These are phyloP conservation scores for Pantherophis alleghaniensis DNA, from an alignment of 2,797 vertebrate genomes.

Conservation along the genomic window DNA sequence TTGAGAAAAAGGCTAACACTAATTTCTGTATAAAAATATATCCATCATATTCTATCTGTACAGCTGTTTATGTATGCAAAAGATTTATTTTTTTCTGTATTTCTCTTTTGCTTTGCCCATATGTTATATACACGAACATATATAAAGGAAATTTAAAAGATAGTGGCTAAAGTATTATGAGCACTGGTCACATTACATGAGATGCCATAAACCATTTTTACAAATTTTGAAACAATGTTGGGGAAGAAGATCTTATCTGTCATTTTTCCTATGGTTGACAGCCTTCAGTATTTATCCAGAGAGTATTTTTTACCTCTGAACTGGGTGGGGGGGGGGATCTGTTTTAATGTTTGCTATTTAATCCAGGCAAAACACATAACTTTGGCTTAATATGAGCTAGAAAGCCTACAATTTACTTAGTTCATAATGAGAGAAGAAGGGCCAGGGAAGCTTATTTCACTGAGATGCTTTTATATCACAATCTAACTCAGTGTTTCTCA, in stretches of 20 bases:
- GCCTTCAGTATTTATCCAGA: background rate
- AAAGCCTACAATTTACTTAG: background rate
- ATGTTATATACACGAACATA: background rate
- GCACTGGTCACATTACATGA: background rate
- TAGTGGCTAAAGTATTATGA: conserved; percentile 9
- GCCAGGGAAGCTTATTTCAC: background rate
- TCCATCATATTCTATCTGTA: background rate
- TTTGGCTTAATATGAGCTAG: background rate
- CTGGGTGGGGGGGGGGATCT: background rate
- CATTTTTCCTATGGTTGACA: background rate
- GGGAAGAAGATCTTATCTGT: background rate
- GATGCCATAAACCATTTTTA: background rate
- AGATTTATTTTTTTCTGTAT: background rate
- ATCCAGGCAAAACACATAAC: background rate
- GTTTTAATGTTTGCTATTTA: background rate
- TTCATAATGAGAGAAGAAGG: background rate
- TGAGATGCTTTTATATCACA: background rate
- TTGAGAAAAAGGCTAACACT: background rate
- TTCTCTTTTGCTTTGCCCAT: background rate
- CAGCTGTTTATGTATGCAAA: background rate
- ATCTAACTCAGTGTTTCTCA: background rate
- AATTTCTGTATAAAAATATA: conserved; percentile 12
- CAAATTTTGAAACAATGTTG: background rate
- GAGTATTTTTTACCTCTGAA: background rate
- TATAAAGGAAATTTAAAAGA: background rate